These are phyloP conservation scores for Bradypodion ventrale DNA, from an alignment of 2,797 vertebrate species.

Conservation along the genomic window DNA sequence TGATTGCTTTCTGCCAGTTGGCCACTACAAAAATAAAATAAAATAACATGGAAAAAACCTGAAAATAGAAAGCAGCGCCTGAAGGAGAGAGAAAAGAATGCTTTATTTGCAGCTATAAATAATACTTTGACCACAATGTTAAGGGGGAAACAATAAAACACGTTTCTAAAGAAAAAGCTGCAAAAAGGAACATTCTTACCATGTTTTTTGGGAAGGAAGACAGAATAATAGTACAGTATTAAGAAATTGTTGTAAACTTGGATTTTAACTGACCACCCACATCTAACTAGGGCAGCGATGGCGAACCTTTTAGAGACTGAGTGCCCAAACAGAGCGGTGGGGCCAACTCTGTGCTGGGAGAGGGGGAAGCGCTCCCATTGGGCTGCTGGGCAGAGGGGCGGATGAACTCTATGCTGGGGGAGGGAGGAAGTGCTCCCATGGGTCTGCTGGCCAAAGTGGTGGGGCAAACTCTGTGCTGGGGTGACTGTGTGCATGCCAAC, in stretches of 20 bases:
- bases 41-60: neutral
- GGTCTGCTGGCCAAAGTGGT: too few relatives aligned
- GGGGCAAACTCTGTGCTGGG: too few relatives aligned
- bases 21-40: neutral
- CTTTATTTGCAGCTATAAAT: neutral
- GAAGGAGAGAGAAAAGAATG: neutral
- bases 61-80: slow-evolving; percentile 4
- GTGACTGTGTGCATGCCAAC: too few relatives aligned
- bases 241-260: neutral
- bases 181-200: neutral
- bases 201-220: neutral
- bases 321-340: too few relatives aligned
- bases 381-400: too few relatives aligned
- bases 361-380: too few relatives aligned
- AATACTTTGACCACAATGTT: neutral
- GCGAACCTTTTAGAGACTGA: too few relatives aligned
- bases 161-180: neutral
- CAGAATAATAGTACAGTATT: neutral
- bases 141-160: neutral
- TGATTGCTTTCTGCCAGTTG: slow-evolving; percentile 9
- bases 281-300: neutral
- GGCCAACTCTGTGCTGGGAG: too few relatives aligned
- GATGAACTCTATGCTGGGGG: too few relatives aligned
- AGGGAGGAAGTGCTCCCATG: too few relatives aligned
- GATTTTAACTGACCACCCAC: neutral